These are phyloP conservation scores for Geotrypetes seraphini DNA, from an alignment of 2,797 vertebrate species.

Conservation along the genomic window DNA sequence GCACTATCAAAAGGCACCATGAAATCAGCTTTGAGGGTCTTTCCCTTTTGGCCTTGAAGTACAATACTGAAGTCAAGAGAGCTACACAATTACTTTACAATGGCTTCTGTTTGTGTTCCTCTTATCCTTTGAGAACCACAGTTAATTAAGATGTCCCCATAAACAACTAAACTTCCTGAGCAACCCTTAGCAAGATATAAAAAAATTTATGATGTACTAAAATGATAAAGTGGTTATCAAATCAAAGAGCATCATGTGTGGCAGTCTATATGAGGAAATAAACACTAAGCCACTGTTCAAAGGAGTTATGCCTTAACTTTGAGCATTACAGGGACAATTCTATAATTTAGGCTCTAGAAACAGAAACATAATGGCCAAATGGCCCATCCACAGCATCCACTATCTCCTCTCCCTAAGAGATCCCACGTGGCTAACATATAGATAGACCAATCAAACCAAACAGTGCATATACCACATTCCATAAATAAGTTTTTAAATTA, in stretches of 20 bases:
- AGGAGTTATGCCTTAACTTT: too few relatives aligned
- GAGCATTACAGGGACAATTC: too few relatives aligned
- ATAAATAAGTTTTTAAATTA: too few relatives aligned
- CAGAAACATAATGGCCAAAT: too few relatives aligned
- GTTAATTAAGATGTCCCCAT: constrained; percentile 58
- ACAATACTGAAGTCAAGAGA: constrained; percentile 9
- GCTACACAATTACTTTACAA: constrained; percentile 38
- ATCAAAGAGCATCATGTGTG: constrained; percentile 32
- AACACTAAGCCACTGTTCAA: too few relatives aligned
- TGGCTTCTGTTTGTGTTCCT: constrained; percentile 48
- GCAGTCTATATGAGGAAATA: constrained; percentile 26
- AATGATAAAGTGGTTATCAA: constrained; percentile 48
- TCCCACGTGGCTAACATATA: too few relatives aligned
- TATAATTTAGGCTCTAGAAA: too few relatives aligned
- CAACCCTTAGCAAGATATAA: constrained; percentile 59
- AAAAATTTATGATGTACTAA: constrained; percentile 66
- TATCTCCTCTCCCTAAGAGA: too few relatives aligned
- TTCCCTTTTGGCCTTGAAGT: constrained; percentile 14
- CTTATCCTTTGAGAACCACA: constrained; percentile 54
- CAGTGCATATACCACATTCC: too few relatives aligned
- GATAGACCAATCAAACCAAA: too few relatives aligned
- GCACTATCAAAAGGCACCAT: constrained; percentile 14
- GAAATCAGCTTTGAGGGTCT: constrained; percentile 12
- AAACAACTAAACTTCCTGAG: constrained; percentile 62
- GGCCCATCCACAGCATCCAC: too few relatives aligned